A percentile compares a stretch with the other conserved stretches of the same genome.
These are phyloP conservation scores for Halichondria panicea DNA, from an alignment of 37 sponge, comb jelly and placozoan species.

Conservation along the genomic window DNA sequence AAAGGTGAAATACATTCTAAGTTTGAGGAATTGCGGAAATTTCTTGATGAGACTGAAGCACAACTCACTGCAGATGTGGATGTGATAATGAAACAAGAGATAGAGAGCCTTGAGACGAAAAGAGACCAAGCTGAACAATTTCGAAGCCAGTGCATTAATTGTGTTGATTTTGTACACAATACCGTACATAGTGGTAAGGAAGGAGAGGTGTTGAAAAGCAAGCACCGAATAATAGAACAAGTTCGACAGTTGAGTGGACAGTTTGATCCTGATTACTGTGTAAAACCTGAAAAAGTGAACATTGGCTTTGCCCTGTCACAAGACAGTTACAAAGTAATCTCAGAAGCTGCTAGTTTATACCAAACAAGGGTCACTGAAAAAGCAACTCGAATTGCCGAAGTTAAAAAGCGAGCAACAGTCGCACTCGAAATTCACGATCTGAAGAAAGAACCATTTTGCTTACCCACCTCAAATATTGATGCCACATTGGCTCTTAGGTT, in stretches of 20 bases:
- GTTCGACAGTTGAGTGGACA: slow-evolving; percentile 4
- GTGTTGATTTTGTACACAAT: slow-evolving; percentile 17
- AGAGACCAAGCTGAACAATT: slow-evolving; percentile 26
- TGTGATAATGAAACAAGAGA: slow-evolving; percentile 6
- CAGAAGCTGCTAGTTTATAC: no score
- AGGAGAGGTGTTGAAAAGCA: slow-evolving; percentile 31
- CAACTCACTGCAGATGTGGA: slow-evolving; percentile 11
- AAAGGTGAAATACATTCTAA: no score
- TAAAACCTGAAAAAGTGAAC: slow-evolving; percentile 1
- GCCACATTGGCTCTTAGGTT: no score
- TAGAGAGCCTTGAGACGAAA: slow-evolving; percentile 22
- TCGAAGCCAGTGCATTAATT: slow-evolving; percentile 21
- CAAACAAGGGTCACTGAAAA: no score
- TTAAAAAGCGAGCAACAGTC: no score
- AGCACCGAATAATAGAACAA: slow-evolving; percentile 5
- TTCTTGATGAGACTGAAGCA: slow-evolving; percentile 16
- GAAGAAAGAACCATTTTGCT: no score
- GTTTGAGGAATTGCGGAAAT: slow-evolving; percentile 23
- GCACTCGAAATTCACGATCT: no score
- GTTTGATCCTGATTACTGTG: background rate
- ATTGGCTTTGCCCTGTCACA: background rate
- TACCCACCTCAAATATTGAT: no score
- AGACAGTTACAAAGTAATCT: no score
- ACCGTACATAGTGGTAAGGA: slow-evolving; percentile 32
- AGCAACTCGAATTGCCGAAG: no score